A percentile compares a stretch with the other conserved stretches of the same genome.
phyloP scores from a whole-genome alignment of 2,888 invertebrate species.

The Sabatieria punctata region DNA sequence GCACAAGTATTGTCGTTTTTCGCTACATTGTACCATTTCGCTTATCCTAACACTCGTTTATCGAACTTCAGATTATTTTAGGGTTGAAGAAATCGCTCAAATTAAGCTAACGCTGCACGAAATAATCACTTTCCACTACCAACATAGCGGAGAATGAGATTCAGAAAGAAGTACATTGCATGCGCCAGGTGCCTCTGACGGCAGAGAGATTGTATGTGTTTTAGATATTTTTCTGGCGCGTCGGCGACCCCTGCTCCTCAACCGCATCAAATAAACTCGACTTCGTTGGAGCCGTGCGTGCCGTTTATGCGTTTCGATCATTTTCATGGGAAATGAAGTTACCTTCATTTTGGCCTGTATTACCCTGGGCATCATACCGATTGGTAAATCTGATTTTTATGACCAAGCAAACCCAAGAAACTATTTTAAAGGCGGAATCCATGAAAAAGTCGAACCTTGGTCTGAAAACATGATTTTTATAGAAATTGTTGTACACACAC shows the following conservation, averaged over 20 bases:
- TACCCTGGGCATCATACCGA: constrained; percentile 74
- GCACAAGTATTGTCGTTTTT: too few species aligned
- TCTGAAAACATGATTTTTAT: too few species aligned
- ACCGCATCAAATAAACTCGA: constrained; percentile 69
- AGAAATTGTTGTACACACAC: too few species aligned
- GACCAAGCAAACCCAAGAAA: too few species aligned
- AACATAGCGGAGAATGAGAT: constrained; percentile 54
- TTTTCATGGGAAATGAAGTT: constrained; percentile 64
- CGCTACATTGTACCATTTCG: too few species aligned
- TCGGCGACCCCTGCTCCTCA: constrained; percentile 73
- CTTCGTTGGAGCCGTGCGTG: constrained; percentile 63
- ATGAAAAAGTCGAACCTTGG: too few species aligned
- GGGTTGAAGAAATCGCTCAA: constrained; percentile 69
- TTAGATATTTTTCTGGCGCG: constrained; percentile 23
- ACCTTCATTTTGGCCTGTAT: constrained; percentile 91
- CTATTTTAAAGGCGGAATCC: too few species aligned
- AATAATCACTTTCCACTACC: constrained; percentile 69
- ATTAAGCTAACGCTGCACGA: constrained; percentile 69
- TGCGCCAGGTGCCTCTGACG: too few species aligned
- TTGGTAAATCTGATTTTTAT: constrained; percentile 42
- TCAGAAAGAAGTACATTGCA: constrained; percentile 54
- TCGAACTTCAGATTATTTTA: constrained; percentile 52
- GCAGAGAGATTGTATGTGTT: too few species aligned
- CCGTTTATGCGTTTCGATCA: constrained; percentile 80
- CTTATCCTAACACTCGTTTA: too few species aligned